A percentile compares a stretch with the other conserved stretches of the same genome.
phyloP scores from a whole-genome alignment of 2,113 vertebrate species.

The Psammodynastes pulverulentus region DNA sequence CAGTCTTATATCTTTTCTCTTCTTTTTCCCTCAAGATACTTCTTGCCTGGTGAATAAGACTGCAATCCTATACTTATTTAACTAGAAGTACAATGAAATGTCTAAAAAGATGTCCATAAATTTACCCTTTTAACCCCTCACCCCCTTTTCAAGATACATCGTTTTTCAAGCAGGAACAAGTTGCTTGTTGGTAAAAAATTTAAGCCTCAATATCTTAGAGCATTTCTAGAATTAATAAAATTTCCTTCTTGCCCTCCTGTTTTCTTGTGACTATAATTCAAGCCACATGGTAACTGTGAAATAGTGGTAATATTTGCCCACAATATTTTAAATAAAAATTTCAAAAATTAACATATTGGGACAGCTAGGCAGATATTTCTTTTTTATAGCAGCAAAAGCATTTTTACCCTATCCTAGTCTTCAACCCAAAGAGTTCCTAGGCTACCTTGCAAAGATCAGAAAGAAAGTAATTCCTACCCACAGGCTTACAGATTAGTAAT shows the following conservation, averaged over 20 bases:
- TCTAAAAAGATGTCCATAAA: not conserved
- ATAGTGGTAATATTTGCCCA: not conserved
- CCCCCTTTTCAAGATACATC: not conserved
- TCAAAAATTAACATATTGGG: not conserved
- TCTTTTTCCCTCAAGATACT: not conserved
- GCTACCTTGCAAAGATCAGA: not conserved
- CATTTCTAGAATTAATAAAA: not conserved
- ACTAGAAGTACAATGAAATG: not conserved
- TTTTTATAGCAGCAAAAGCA: not conserved
- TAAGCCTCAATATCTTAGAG: not conserved
- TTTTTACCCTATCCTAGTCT: not conserved
- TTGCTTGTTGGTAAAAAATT: not conserved
- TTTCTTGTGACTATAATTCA: not conserved
- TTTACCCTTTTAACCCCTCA: not conserved
- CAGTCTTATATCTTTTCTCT: not conserved
- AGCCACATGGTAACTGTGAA: not conserved
- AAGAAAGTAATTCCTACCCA: not conserved
- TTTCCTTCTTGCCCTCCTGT: not conserved
- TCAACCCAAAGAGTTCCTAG: not conserved
- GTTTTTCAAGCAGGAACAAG: not conserved
- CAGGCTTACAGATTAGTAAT: not conserved
- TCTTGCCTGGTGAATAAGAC: not conserved
- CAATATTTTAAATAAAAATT: not conserved
- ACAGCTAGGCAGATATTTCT: not conserved
- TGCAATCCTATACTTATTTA: not conserved